These are phyloP conservation scores for Serranochromis macrocephalus DNA, from an alignment of 2,113 vertebrate genomes.

Conservation along the genomic window DNA sequence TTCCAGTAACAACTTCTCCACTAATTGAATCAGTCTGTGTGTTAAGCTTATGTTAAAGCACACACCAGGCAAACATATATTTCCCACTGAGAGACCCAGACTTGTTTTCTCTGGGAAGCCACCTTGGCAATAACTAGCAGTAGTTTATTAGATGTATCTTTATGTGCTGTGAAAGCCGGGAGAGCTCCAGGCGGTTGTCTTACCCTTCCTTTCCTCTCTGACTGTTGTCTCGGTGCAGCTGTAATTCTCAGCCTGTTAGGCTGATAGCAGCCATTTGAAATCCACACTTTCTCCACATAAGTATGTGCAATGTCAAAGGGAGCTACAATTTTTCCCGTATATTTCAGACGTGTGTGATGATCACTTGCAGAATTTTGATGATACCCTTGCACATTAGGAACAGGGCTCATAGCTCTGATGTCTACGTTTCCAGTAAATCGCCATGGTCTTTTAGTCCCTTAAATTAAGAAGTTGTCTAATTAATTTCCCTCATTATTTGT, in stretches of 20 bases:
- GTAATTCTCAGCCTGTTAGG: slow-evolving; percentile 47
- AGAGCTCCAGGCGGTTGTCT: slow-evolving; percentile 40
- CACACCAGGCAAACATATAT: slow-evolving; percentile 10
- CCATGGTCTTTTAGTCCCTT: neutral
- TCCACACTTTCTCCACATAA: neutral
- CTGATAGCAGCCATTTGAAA: slow-evolving; percentile 8
- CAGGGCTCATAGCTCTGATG: neutral
- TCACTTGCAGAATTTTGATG: neutral
- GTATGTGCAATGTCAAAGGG: neutral
- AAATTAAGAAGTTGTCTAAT: neutral
- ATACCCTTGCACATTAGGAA: neutral
- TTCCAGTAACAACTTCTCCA: neutral
- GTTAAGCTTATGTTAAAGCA: slow-evolving; percentile 4
- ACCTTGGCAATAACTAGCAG: slow-evolving; percentile 40
- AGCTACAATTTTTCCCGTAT: neutral
- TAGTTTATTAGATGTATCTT: slow-evolving; percentile 58
- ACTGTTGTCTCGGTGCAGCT: slow-evolving; percentile 14
- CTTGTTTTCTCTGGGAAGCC: slow-evolving; percentile 29
- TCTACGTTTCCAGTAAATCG: neutral
- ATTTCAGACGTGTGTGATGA: neutral
- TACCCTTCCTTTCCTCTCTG: neutral
- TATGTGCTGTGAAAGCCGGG: slow-evolving; percentile 40
- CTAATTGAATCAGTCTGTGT: slow-evolving; percentile 32
- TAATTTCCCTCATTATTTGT: neutral
- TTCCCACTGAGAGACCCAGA: neutral